These are phyloP conservation scores for Neoascia interrupta DNA, from an alignment of 2,888 invertebrate genomes.

Conservation along the genomic window DNA sequence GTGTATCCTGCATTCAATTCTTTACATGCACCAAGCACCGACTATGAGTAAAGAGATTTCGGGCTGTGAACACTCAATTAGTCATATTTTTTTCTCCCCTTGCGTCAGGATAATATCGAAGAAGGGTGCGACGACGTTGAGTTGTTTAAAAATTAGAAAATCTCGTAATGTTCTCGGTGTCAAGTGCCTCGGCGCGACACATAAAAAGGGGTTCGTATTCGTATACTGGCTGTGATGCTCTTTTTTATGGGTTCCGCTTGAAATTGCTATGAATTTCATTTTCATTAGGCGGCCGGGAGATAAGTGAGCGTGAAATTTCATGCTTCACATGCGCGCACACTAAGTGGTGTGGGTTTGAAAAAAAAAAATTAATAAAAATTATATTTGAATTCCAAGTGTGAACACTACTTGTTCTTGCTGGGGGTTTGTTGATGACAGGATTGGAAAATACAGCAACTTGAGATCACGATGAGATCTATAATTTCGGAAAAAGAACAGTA, in stretches of 20 bases:
- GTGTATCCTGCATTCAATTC: slow-evolving; percentile 7
- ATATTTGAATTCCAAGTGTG: slow-evolving; percentile 31
- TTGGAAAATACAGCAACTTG: too few species aligned
- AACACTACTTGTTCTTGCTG: not conserved
- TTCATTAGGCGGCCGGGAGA: slow-evolving; percentile 36
- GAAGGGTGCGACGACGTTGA: slow-evolving; percentile 47
- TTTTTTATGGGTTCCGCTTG: slow-evolving; percentile 66
- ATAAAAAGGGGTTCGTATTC: slow-evolving; percentile 50
- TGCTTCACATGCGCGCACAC: slow-evolving; percentile 10
- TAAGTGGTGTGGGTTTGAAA: slow-evolving; percentile 39
- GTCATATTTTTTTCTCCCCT: slow-evolving; percentile 53
- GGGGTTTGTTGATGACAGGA: not conserved
- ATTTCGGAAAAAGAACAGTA: too few species aligned
- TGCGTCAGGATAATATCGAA: slow-evolving; percentile 47
- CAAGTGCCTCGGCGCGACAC: slow-evolving; percentile 40
- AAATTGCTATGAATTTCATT: slow-evolving; percentile 58
- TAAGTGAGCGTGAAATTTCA: slow-evolving; percentile 66
- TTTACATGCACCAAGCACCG: too few species aligned
- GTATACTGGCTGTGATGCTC: slow-evolving; percentile 12
- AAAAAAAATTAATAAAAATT: slow-evolving; percentile 29
- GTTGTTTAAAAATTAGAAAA: slow-evolving; percentile 60
- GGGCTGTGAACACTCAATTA: slow-evolving; percentile 68
- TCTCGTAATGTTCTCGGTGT: slow-evolving; percentile 59
- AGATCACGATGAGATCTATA: too few species aligned
- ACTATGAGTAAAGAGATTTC: slow-evolving; percentile 55